Percentiles rank a stretch among this genome's conserved stretches.
These are phyloP conservation scores for Tiphia femorata DNA, from an alignment of 2,888 invertebrate species.

Conservation along the genomic window DNA sequence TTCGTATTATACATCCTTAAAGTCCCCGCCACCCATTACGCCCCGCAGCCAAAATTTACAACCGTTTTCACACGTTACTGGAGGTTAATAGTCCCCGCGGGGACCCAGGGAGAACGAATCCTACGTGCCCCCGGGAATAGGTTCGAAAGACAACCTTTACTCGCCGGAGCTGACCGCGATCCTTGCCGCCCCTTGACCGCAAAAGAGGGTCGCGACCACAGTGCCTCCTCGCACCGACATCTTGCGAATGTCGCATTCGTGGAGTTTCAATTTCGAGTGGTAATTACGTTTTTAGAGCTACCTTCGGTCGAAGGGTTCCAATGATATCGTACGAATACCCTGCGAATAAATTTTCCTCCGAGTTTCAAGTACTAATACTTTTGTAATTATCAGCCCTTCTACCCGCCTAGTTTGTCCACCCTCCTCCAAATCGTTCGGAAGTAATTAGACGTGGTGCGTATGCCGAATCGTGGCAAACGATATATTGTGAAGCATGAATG, in stretches of 20 bases:
- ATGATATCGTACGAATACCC: too few relatives aligned
- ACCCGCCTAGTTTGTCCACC: too few relatives aligned
- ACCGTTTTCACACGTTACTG: constrained; percentile 66
- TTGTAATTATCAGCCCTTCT: too few relatives aligned
- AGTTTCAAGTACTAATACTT: too few relatives aligned
- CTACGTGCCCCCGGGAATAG: constrained; percentile 17
- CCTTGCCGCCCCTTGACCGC: constrained; percentile 38
- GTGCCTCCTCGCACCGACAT: constrained; percentile 25
- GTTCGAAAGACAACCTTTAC: constrained; percentile 2
- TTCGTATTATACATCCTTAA: constrained; percentile 61
- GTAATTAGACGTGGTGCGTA: too few relatives aligned
- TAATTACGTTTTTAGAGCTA: neutral
- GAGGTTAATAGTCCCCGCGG: constrained; percentile 57
- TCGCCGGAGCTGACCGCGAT: constrained; percentile 29
- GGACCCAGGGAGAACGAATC: constrained; percentile 43
- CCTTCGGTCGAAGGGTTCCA: too few relatives aligned
- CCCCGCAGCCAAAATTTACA: constrained; percentile 60
- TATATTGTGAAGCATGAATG: too few relatives aligned
- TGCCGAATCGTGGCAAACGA: too few relatives aligned
- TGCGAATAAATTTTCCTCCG: too few relatives aligned
- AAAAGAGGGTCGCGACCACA: constrained; percentile 35
- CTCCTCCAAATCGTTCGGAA: too few relatives aligned
- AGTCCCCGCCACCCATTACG: constrained; percentile 62
- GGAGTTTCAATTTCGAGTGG: constrained; percentile 9
- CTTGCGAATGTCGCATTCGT: constrained; percentile 14